These are phyloP conservation scores for mouse (Mus musculus) DNA, from an alignment of 2,113 vertebrate species.

Conservation along the genomic window DNA sequence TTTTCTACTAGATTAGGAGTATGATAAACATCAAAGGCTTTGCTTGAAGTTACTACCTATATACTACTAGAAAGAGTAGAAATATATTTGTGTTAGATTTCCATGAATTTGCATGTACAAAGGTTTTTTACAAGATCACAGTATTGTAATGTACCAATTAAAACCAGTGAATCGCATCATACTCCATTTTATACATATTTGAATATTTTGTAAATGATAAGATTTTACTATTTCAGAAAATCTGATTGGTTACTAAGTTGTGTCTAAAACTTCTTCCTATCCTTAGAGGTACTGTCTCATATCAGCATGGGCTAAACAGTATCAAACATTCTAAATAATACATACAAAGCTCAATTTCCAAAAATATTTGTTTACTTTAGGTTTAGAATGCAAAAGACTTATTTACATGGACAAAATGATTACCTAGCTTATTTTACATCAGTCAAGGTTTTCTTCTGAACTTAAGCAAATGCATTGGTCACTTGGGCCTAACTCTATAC, in stretches of 20 bases:
- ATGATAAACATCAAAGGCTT: neutral
- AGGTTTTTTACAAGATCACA: neutral
- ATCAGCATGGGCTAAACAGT: neutral
- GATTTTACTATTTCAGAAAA: neutral
- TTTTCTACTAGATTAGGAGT: neutral
- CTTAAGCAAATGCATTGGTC: neutral
- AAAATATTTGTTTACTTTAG: neutral
- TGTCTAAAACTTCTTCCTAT: neutral
- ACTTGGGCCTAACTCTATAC: neutral
- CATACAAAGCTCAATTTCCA: neutral
- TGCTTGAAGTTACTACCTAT: neutral
- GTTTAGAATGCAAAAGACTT: neutral
- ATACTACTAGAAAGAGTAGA: neutral
- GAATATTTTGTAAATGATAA: neutral
- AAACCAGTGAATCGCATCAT: neutral
- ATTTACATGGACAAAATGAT: neutral
- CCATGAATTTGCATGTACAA: neutral
- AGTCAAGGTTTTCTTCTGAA: neutral
- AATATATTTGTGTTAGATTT: neutral
- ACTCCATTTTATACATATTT: neutral
- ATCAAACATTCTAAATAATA: neutral
- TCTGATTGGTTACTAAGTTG: neutral
- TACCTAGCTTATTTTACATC: neutral
- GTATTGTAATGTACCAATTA: neutral
- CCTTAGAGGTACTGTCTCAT: neutral